These are phyloP conservation scores for Nycticryphes semicollaris DNA, from an alignment of 2,113 vertebrate genomes.

Conservation along the genomic window DNA sequence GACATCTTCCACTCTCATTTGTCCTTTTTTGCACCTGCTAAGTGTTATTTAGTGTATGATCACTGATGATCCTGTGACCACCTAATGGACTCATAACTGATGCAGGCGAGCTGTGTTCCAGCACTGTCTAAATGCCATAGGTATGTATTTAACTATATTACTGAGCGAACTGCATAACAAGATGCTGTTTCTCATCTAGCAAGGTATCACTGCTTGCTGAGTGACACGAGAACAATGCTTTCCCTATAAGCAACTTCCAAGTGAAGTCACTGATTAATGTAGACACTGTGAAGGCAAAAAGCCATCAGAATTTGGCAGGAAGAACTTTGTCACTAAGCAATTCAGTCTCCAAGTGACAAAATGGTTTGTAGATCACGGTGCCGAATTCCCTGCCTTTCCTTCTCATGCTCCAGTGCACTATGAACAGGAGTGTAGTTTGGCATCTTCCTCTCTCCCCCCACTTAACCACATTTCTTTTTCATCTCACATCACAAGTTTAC, in stretches of 20 bases:
- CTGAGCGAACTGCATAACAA: not conserved
- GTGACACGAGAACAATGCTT: not conserved
- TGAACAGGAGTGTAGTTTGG: not conserved
- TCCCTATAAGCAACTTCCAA: not conserved
- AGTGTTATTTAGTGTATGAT: not conserved
- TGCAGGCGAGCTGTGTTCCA: accelerated
- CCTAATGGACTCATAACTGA: not conserved
- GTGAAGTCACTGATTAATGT: not conserved
- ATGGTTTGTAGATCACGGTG: not conserved
- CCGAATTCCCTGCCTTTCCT: not conserved
- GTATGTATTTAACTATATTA: not conserved
- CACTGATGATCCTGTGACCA: not conserved
- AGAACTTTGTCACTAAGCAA: constrained; percentile 11
- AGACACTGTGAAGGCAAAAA: constrained; percentile 5
- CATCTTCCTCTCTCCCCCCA: not conserved
- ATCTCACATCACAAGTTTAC: not conserved
- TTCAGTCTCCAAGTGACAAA: not conserved
- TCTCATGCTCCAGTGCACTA: not conserved
- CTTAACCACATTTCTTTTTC: not conserved
- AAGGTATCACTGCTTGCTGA: not conserved
- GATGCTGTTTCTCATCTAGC: not conserved
- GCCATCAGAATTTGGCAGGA: not conserved
- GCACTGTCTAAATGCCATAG: not conserved
- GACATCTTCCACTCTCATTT: not conserved
- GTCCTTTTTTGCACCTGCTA: not conserved